These are phyloP conservation scores for Mycteria americana DNA, from an alignment of 2,797 vertebrate genomes.

Conservation along the genomic window DNA sequence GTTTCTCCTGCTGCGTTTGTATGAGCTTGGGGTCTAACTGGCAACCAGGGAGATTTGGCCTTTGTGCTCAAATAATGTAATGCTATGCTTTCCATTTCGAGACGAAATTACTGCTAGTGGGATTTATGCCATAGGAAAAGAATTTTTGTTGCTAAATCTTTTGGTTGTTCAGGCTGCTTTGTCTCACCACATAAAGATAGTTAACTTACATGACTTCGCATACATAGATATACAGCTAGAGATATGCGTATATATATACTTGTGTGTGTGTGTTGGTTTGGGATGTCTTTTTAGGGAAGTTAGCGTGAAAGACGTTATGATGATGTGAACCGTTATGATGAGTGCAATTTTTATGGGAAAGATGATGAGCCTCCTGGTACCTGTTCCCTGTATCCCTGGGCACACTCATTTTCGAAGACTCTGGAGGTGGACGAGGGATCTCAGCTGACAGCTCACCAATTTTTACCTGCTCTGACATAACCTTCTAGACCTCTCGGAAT, in stretches of 20 bases:
- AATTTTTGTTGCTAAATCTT: neutral
- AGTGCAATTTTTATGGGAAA: neutral
- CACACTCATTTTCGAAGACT: neutral
- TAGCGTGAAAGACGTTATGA: neutral
- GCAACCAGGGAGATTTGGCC: conserved; percentile 43
- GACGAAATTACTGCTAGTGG: neutral
- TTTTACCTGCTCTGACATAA: neutral
- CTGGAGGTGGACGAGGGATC: neutral
- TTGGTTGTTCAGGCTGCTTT: neutral
- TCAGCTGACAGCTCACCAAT: neutral
- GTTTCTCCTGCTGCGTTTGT: conserved; percentile 20
- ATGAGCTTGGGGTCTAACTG: conserved; percentile 2
- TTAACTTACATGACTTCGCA: neutral
- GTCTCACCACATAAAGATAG: neutral
- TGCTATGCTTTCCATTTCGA: neutral
- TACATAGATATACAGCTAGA: neutral
- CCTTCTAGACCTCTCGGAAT: neutral
- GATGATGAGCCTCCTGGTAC: neutral
- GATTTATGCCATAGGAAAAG: neutral
- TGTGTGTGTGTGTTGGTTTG: neutral
- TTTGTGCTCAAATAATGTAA: conserved; percentile 7
- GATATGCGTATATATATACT: no score
- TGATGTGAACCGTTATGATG: neutral
- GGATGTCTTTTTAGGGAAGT: neutral
- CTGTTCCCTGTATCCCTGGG: neutral